phyloP scores from a whole-genome alignment of 2,113 vertebrate species.

The Ptychochromis oligacanthus region DNA sequence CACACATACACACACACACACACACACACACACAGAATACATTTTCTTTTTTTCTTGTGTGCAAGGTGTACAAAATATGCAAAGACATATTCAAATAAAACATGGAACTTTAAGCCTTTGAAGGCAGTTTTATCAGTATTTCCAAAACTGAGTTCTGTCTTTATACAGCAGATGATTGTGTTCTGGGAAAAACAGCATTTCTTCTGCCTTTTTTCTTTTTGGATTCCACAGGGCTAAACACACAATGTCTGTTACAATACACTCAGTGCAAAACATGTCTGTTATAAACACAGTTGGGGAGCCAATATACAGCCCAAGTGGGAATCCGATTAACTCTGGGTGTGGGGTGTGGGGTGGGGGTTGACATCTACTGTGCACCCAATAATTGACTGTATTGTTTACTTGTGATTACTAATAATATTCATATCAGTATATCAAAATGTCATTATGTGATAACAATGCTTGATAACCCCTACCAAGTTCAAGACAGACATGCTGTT shows the following conservation, averaged over 20 bases:
- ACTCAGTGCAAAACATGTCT: neutral
- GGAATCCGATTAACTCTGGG: constrained; percentile 48
- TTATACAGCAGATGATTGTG: neutral
- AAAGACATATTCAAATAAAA: neutral
- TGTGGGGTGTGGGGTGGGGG: neutral
- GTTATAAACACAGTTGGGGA: constrained; percentile 25
- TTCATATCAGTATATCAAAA: constrained; percentile 17
- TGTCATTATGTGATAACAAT: neutral
- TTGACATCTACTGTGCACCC: constrained; percentile 9
- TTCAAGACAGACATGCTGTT: neutral
- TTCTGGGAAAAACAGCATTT: neutral
- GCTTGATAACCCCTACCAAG: neutral
- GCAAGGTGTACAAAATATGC: neutral
- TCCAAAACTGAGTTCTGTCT: neutral
- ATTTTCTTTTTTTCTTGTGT: neutral
- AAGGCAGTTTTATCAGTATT: constrained; percentile 3
- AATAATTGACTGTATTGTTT: constrained; percentile 36
- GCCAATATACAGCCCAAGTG: constrained; percentile 27
- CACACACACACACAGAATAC: neutral
- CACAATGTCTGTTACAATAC: constrained; percentile 1
- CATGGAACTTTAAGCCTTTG: neutral
- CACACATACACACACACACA: too few relatives aligned
- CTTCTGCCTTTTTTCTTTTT: neutral
- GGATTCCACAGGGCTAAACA: constrained; percentile 12
- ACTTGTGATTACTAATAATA: constrained; percentile 26